These are phyloP conservation scores for Synchiropus splendidus DNA, from an alignment of 2,113 vertebrate genomes.

Conservation along the genomic window DNA sequence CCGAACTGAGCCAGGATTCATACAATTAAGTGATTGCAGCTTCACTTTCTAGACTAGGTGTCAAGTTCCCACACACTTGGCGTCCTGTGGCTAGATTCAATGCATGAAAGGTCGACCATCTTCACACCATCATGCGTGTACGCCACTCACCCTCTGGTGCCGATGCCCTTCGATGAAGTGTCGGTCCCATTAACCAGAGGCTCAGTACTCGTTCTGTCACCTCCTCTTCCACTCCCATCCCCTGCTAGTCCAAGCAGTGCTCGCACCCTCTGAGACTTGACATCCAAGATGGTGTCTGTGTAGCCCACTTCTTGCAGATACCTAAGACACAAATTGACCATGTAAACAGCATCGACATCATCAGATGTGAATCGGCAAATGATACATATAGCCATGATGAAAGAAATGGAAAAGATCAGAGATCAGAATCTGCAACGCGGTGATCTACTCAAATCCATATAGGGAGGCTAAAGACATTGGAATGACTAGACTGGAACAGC, in stretches of 20 bases:
- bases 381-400: too few relatives aligned
- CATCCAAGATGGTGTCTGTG: conserved; percentile 95
- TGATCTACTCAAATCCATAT: conserved; percentile 12
- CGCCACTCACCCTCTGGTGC: conserved; percentile 70
- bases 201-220: conserved; percentile 72
- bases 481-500: conserved; percentile 8
- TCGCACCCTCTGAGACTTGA: conserved; percentile 91
- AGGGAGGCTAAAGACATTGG: conserved; percentile 8
- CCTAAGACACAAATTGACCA: conserved; percentile 58
- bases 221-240: conserved; percentile 73
- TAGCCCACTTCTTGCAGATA: conserved; percentile 98
- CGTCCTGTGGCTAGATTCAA: too few relatives aligned
- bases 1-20: too few relatives aligned
- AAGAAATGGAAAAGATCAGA: not conserved
- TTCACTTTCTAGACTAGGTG: too few relatives aligned
- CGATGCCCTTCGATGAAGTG: conserved; percentile 71
- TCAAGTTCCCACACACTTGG: too few relatives aligned
- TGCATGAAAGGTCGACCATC: too few relatives aligned
- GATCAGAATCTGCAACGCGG: not conserved
- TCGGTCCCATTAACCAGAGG: conserved; percentile 93
- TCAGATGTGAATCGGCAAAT: too few relatives aligned
- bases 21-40: too few relatives aligned
- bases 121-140: not conserved
- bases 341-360: too few relatives aligned
- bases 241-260: conserved; percentile 84